Conservation (phyloP, 2,888 invertebrate species). For the Papilio protenor region DNA sequence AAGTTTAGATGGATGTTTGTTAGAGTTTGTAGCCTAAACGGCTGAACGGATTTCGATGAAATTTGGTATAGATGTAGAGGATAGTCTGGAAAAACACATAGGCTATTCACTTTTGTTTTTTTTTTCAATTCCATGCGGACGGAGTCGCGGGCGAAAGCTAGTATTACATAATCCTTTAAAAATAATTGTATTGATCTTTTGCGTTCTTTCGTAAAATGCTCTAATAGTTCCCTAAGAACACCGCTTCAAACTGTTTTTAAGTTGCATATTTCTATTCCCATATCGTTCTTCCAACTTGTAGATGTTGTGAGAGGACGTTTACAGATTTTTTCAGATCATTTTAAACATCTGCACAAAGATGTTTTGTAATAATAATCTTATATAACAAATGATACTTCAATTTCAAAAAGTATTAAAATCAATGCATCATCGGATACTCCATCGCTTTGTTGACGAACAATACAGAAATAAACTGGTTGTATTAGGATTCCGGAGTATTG, state of each 20-base stretch:
- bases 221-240: not conserved
- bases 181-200: not conserved
- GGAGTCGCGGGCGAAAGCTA: too few species aligned
- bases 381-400: constrained; percentile 24
- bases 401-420: constrained; percentile 24
- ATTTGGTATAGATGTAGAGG: too few species aligned
- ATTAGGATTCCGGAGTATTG: constrained; percentile 34
- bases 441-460: constrained; percentile 28
- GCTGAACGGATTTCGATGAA: too few species aligned
- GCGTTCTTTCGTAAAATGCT: not conserved
- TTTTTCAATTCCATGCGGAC: too few species aligned
- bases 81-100: too few species aligned
- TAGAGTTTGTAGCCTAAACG: too few species aligned
- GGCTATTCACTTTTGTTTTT: too few species aligned
- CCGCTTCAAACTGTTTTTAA: not conserved
- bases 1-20: too few species aligned
- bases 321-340: not conserved
- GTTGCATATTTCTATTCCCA: constrained; percentile 17
- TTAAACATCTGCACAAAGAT: not conserved
- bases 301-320: constrained; percentile 15
- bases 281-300: constrained; percentile 19
- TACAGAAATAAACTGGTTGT: constrained; percentile 34
- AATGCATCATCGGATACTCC: constrained; percentile 10
- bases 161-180: not conserved
- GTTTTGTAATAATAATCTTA: not conserved